phyloP scores from a whole-genome alignment of 2,888 invertebrate species.

The Teleogryllus oceanicus region DNA sequence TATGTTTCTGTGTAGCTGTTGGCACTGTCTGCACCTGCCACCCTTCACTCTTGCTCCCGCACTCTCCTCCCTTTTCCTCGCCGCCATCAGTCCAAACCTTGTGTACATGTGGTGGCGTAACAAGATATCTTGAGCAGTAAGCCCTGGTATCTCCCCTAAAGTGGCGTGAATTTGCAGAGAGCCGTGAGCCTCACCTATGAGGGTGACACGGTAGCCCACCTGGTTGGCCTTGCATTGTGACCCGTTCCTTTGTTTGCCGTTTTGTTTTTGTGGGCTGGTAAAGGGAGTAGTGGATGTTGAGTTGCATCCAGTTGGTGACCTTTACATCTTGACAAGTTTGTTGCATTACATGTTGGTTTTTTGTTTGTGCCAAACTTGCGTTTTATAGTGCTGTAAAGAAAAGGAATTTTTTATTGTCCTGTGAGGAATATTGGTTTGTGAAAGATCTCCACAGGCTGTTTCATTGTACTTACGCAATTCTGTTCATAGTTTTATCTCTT shows the following conservation, averaged over 20 bases:
- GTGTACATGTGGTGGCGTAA: slow-evolving; percentile 63
- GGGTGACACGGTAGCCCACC: slow-evolving; percentile 35
- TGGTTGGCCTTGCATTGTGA: slow-evolving; percentile 27
- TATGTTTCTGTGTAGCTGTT: slow-evolving; percentile 18
- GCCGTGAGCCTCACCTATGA: slow-evolving; percentile 36
- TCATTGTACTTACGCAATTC: neutral
- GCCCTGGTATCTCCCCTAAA: slow-evolving; percentile 1
- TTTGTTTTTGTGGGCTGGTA: neutral
- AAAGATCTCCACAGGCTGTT: neutral
- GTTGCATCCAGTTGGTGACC: neutral
- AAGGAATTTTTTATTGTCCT: neutral
- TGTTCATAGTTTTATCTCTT: neutral
- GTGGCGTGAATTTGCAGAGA: slow-evolving; percentile 25
- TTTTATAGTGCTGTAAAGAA: neutral
- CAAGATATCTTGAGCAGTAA: slow-evolving; percentile 59
- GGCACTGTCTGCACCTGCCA: neutral
- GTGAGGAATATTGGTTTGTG: neutral
- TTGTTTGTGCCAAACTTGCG: neutral
- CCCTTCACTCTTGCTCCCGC: slow-evolving; percentile 25
- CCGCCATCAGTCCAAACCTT: slow-evolving; percentile 51
- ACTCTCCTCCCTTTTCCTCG: slow-evolving; percentile 21
- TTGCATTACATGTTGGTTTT: neutral
- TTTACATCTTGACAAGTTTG: neutral
- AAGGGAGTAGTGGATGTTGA: neutral
- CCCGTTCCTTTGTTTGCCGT: slow-evolving; percentile 32